Percentiles rank a stretch among this genome's conserved stretches.
phyloP scores from a whole-genome alignment of 2,888 invertebrate genomes.

The Amblyjoppa fuscipennis region DNA sequence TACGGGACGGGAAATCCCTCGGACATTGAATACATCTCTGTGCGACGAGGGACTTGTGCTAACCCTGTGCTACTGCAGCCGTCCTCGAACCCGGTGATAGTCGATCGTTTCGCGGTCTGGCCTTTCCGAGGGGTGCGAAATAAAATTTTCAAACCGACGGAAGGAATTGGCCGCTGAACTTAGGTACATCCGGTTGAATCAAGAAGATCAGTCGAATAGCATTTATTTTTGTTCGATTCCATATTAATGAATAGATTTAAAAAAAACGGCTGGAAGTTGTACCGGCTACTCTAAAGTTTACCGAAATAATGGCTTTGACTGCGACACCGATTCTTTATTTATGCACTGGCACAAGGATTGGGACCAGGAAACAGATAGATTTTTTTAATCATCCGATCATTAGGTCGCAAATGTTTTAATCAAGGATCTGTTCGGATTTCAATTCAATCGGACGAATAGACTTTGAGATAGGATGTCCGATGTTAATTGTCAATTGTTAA shows the following conservation, averaged over 20 bases:
- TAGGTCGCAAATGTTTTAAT: too few relatives aligned
- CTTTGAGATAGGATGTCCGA: too few relatives aligned
- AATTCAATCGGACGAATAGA: too few relatives aligned
- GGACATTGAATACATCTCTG: constrained; percentile 77
- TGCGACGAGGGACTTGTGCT: constrained; percentile 62
- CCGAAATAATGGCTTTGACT: neutral
- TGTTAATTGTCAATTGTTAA: too few relatives aligned
- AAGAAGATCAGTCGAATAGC: neutral
- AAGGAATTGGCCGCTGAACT: neutral
- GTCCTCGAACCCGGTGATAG: constrained; percentile 44
- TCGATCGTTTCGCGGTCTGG: constrained; percentile 58
- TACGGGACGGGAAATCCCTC: constrained; percentile 73
- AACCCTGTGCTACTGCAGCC: constrained; percentile 16
- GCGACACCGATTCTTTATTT: neutral
- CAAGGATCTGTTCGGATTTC: too few relatives aligned
- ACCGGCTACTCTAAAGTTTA: neutral
- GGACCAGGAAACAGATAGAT: too few relatives aligned
- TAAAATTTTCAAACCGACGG: constrained; percentile 25
- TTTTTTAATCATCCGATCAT: too few relatives aligned
- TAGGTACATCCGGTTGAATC: neutral
- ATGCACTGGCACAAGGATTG: too few relatives aligned
- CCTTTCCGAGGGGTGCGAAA: constrained; percentile 46
- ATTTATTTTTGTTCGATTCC: neutral
- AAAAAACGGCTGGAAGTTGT: neutral
- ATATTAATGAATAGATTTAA: neutral